Percentiles rank a stretch among this genome's conserved stretches.
These are phyloP conservation scores for Belgica antarctica DNA, from an alignment of 2,888 invertebrate genomes.

Conservation along the genomic window DNA sequence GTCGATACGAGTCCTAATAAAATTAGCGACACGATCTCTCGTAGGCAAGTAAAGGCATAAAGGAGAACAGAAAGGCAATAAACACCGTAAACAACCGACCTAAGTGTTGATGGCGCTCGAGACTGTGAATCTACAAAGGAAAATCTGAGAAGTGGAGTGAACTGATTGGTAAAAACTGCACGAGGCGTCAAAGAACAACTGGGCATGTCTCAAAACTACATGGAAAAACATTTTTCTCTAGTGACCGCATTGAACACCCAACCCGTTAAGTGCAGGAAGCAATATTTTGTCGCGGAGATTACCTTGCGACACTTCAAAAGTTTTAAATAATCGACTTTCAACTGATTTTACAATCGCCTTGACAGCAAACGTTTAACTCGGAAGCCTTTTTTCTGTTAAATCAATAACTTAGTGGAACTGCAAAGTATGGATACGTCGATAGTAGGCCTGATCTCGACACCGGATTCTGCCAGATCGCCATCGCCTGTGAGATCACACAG, in stretches of 20 bases:
- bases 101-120: not conserved
- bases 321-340: not conserved
- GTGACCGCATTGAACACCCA: no score
- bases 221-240: no score
- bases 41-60: no score
- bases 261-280: no score
- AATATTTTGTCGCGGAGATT: no score
- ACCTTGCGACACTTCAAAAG: not conserved
- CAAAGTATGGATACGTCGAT: not conserved
- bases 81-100: not conserved
- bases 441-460: not conserved
- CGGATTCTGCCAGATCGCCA: not conserved
- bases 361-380: no score
- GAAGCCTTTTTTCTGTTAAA: not conserved
- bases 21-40: constrained; percentile 4
- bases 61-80: no score
- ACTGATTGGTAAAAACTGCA: no score
- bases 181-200: no score
- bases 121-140: not conserved
- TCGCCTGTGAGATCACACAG: not conserved
- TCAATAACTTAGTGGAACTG: not conserved
- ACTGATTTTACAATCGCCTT: not conserved
- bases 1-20: not conserved
- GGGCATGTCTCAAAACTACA: no score
- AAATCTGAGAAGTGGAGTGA: no score